Percentiles rank a stretch among this genome's conserved stretches.
phyloP scores from a whole-genome alignment of 1,140 invertebrate species.

The Plutomurus gul region DNA sequence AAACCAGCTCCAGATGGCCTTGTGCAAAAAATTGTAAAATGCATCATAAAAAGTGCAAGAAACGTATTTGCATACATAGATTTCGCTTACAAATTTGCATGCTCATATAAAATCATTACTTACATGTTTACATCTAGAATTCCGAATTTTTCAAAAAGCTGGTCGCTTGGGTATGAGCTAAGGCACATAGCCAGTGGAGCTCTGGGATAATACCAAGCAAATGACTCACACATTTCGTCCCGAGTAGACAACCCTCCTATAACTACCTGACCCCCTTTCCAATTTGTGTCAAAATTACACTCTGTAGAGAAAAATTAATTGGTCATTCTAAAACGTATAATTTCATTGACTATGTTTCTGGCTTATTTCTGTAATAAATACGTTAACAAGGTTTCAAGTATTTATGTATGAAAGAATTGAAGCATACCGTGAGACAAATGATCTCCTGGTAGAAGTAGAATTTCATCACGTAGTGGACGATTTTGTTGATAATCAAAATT shows the following conservation, averaged over 20 bases:
- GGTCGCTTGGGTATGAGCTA: not conserved
- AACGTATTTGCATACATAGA: not conserved
- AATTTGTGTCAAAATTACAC: constrained; percentile 80
- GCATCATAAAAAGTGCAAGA: not conserved
- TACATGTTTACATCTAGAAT: not conserved
- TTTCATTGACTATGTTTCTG: too few relatives aligned
- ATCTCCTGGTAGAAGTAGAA: constrained; percentile 1
- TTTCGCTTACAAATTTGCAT: not conserved
- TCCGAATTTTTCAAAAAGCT: constrained; percentile 7
- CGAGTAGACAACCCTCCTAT: constrained; percentile 91
- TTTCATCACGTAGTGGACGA: constrained; percentile 4
- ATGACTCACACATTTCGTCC: constrained; percentile 88
- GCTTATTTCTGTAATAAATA: too few relatives aligned
- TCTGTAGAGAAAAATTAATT: not conserved
- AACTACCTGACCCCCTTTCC: constrained; percentile 70
- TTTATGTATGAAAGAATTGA: too few relatives aligned
- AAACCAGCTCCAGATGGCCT: too few relatives aligned
- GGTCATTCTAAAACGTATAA: too few relatives aligned
- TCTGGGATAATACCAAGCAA: constrained; percentile 29
- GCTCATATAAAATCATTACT: not conserved
- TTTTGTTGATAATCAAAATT: constrained; percentile 67
- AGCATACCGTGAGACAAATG: constrained; percentile 27
- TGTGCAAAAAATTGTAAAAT: too few relatives aligned
- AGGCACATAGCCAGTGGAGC: not conserved
- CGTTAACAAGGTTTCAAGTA: too few relatives aligned